A percentile compares a stretch with the other conserved stretches of the same genome.
Evolutionary conservation across 2,888 invertebrate genomes (phyloP).

Genomic region (Troides helena): DNA sequence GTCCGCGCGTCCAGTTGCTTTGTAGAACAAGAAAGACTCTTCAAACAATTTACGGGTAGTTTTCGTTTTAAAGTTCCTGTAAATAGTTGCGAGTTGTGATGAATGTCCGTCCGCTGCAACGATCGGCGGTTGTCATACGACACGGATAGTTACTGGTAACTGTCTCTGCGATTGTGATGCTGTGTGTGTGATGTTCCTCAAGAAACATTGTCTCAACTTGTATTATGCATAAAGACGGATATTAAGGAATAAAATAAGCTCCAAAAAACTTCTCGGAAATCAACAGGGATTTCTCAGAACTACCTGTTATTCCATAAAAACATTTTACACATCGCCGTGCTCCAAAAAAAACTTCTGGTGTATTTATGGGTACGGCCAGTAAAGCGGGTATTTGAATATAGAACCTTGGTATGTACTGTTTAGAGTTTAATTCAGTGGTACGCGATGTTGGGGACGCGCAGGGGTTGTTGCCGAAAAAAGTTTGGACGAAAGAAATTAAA

Average conservation of each 20-base stretch:
- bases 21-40: too few relatives aligned
- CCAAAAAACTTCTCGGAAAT: conserved; percentile 56
- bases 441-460: conserved; percentile 29
- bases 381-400: background rate
- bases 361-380: conserved; percentile 4
- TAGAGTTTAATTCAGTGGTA: conserved; percentile 2
- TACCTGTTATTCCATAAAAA: conserved; percentile 53
- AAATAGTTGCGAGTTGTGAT: too few relatives aligned
- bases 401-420: background rate
- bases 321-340: conserved; percentile 36
- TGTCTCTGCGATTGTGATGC: too few relatives aligned
- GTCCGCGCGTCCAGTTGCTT: too few relatives aligned
- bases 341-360: conserved; percentile 17
- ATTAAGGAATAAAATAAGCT: conserved; percentile 39
- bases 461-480: conserved; percentile 30
- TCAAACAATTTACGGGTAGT: too few relatives aligned
- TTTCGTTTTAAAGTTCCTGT: too few relatives aligned
- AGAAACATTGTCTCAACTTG: too few relatives aligned
- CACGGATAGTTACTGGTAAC: too few relatives aligned
- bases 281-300: conserved; percentile 52
- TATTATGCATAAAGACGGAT: background rate
- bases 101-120: too few relatives aligned
- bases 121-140: too few relatives aligned
- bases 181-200: too few relatives aligned
- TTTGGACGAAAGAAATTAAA: conserved; percentile 45